Percentiles rank a stretch among this genome's conserved stretches.
phyloP scores from a whole-genome alignment of 2,113 vertebrate genomes.

The Nanorana parkeri region DNA sequence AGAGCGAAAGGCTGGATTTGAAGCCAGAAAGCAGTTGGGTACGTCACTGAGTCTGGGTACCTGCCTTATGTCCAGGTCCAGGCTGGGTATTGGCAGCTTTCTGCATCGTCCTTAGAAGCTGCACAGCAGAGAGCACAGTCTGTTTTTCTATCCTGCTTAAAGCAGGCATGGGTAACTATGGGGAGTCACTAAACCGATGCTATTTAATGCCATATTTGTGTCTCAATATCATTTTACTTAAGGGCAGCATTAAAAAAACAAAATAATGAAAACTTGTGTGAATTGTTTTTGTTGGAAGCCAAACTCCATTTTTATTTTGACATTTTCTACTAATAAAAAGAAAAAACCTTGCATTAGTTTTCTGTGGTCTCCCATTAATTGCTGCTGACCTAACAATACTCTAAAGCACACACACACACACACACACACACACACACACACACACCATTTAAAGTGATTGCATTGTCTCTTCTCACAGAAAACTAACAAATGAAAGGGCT shows the following conservation, averaged over 20 bases:
- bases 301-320: conserved; percentile 43
- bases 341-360: conserved; percentile 20
- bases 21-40: background rate
- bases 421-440: too few species aligned
- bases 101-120: background rate
- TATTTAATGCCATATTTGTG: conserved; percentile 8
- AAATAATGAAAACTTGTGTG: conserved; percentile 4
- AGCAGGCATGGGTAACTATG: background rate
- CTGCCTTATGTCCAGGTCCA: background rate
- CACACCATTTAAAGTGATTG: background rate
- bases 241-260: background rate
- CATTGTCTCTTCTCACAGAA: too few species aligned
- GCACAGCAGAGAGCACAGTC: background rate
- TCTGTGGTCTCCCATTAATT: conserved; percentile 4
- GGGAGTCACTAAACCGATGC: background rate
- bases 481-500: too few species aligned
- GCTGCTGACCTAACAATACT: background rate
- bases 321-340: conserved; percentile 40
- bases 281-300: conserved; percentile 20
- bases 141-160: background rate
- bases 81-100: background rate
- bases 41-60: background rate
- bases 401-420: background rate
- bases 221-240: background rate
- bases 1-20: background rate